Base-by-base conservation (phyloP, 2,797 vertebrate genomes). In the Emydoidea blandingii region DNA sequence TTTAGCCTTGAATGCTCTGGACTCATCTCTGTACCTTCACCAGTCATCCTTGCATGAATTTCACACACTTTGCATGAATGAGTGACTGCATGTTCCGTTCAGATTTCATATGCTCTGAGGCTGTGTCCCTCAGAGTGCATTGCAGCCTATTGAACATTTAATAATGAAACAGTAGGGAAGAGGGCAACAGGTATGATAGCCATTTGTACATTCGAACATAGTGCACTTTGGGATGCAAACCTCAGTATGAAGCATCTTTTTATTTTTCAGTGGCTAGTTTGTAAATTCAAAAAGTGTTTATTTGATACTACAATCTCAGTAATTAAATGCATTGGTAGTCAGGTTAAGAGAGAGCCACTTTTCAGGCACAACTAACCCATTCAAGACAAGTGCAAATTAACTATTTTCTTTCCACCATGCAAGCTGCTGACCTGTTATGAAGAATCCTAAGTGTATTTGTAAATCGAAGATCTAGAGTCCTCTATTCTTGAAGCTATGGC, bases 121-220 rank as follows among this genome's bases (percentile, higher is more conserved):
- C 54, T 31, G 49, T 34, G 18, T 79, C 50, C 50, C 83, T 12
- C 19, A 3, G 0, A 0, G 29, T 47, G 41, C 86, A 19, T 56
- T 23, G 0, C 1, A 41, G 81, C 86, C 92, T 92, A 49, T 0
- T 1, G 53, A 83, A 50, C 10, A 1, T 90, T 81, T 79, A 87
- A 81, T 97, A 92, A 81, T 4, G 85, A 9, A 65, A 34, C 57
- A 5, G 37, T 57, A 21, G 83, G 86, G 21, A 19, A 81, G 87
- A 89, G 87, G 47, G 86, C 65, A 72, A 53, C 88, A 79, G 59
- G 87, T 88, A 78, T 65, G 50, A 57, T 82, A n/a, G 94, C 90
- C 54, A 54, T 79, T 94, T 90, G 65, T 1, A 0, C 86, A 23
- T 53, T 87, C 0, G 92, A 87, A 95, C 0, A 0, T 59, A 92